phyloP scores from a whole-genome alignment of 2,113 vertebrate genomes.

The Pelusios castaneus region DNA sequence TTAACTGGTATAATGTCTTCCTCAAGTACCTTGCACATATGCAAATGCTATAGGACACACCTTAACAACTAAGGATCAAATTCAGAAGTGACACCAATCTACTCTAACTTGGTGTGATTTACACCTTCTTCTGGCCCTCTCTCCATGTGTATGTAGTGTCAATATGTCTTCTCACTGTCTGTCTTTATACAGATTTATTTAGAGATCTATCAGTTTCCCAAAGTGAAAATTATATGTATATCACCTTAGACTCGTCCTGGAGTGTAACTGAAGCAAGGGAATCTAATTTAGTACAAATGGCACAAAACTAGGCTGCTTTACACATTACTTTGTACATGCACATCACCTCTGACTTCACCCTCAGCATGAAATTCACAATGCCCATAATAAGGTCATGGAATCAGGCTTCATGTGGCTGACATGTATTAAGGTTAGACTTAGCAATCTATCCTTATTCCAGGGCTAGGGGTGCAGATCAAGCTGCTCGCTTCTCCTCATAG shows the following conservation, averaged over 20 bases:
- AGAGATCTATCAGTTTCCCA: neutral
- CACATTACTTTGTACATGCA: neutral
- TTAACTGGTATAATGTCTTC: no score
- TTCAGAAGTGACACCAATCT: neutral
- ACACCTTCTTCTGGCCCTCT: neutral
- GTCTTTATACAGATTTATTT: neutral
- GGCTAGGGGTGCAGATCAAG: neutral
- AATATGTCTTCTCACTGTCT: neutral
- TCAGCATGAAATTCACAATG: neutral
- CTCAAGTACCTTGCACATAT: neutral
- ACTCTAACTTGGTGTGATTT: neutral
- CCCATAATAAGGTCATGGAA: no score
- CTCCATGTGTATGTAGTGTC: neutral
- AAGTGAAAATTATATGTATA: neutral
- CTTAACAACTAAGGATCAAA: neutral
- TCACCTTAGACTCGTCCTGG: neutral
- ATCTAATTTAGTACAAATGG: neutral
- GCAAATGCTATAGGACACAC: neutral
- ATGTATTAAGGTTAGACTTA: neutral
- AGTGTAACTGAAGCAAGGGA: neutral
- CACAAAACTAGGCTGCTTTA: neutral
- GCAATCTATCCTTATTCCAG: neutral
- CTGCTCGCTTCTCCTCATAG: neutral
- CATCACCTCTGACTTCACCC: neutral
- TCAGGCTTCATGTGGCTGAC: neutral